Evolutionary conservation across 2,113 vertebrate species (phyloP).

Genomic region (Ageneiosus marmoratus): DNA sequence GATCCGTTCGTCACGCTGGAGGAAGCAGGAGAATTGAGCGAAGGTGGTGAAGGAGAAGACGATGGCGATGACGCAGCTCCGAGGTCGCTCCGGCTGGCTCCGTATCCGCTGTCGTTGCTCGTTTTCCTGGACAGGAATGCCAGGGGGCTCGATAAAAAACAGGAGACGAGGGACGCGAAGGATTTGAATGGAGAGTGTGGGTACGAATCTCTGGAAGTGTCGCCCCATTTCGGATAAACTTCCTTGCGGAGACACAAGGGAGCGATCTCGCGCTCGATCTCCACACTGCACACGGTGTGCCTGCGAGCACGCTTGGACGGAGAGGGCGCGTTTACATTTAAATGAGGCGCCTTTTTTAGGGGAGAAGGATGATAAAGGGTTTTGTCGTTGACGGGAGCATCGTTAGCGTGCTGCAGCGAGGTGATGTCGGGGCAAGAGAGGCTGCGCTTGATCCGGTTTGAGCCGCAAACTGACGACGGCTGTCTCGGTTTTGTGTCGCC

Average conservation of each 20-base stretch:
- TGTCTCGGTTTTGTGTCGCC: not conserved
- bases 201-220: conserved; percentile 39
- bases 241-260: conserved; percentile 86
- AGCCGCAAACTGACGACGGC: conserved; percentile 1
- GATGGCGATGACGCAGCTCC: not conserved
- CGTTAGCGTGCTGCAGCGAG: conserved; percentile 53
- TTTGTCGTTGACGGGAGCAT: conserved; percentile 52
- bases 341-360: conserved; percentile 41
- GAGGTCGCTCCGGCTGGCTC: not conserved
- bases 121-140: conserved; percentile 69
- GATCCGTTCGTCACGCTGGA: conserved; percentile 46
- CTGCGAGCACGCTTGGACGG: conserved; percentile 69
- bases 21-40: conserved; percentile 2
- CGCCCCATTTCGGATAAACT: conserved; percentile 78
- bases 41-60: conserved; percentile 1
- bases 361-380: conserved; percentile 27
- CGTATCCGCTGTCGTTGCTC: conserved; percentile 24
- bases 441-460: conserved; percentile 72
- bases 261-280: conserved; percentile 73
- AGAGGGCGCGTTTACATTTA: conserved; percentile 37
- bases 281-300: conserved; percentile 83
- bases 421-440: conserved; percentile 79
- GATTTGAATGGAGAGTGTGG: conserved; percentile 59
- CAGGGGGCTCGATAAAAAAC: conserved; percentile 72
- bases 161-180: conserved; percentile 61